These are phyloP conservation scores for Philypnodon macrostomus DNA, from an alignment of 2,797 vertebrate species.

Conservation along the genomic window DNA sequence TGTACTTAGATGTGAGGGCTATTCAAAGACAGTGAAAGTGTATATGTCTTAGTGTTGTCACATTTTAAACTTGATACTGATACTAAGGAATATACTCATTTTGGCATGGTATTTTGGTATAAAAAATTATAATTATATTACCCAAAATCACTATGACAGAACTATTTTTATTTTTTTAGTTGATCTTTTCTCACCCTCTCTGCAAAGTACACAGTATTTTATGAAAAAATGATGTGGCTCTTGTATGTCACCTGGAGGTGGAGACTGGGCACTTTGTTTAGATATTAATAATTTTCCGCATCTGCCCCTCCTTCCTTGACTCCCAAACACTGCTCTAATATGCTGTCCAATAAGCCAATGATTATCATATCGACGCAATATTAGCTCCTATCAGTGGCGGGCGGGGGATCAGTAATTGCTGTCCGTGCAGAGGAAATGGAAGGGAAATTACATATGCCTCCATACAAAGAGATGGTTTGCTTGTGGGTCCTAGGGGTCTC, in stretches of 20 bases:
- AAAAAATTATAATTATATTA: no score
- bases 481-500: slow-evolving; percentile 60
- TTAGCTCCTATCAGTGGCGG: slow-evolving; percentile 63
- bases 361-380: slow-evolving; percentile 70
- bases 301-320: slow-evolving; percentile 61
- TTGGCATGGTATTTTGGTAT: no score
- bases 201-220: no score
- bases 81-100: no score
- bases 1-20: not conserved
- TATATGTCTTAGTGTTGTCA: slow-evolving; percentile 1
- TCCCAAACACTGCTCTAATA: slow-evolving; percentile 59
- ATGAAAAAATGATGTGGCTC: no score
- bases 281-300: no score
- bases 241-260: no score
- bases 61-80: no score
- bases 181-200: no score
- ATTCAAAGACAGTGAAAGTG: slow-evolving; percentile 2
- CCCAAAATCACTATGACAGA: no score
- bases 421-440: slow-evolving; percentile 64
- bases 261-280: no score
- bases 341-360: slow-evolving; percentile 59
- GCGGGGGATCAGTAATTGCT: slow-evolving; percentile 67
- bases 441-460: slow-evolving; percentile 69
- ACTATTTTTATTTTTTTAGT: no score
- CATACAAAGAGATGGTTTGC: slow-evolving; percentile 64